A percentile compares a stretch with the other conserved stretches of the same genome.
Conservation (phyloP, 2,888 invertebrate genomes). For the Pseudoips prasinana region DNA sequence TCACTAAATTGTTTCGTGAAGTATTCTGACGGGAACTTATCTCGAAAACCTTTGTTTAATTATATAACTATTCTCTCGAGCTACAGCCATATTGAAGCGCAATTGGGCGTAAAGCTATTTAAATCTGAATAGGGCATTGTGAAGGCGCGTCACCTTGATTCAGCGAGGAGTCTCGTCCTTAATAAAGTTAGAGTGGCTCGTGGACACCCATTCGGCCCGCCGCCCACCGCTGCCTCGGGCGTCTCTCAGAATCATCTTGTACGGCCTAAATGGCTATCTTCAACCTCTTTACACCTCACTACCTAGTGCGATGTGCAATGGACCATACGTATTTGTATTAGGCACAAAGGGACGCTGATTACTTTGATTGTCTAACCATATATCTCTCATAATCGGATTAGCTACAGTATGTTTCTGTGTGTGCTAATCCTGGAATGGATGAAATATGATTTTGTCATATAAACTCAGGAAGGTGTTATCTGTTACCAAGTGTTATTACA, state of each 20-base stretch:
- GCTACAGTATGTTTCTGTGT: conserved; percentile 3
- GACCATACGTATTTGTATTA: conserved; percentile 36
- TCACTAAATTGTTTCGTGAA: conserved; percentile 37
- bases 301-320: conserved; percentile 45
- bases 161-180: conserved; percentile 65
- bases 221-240: conserved; percentile 52
- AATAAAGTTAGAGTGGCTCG: conserved; percentile 75
- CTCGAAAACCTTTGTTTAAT: conserved; percentile 69
- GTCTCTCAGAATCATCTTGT: conserved; percentile 54
- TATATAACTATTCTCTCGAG: conserved; percentile 72
- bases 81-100: conserved; percentile 73
- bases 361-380: conserved; percentile 31
- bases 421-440: too few species aligned
- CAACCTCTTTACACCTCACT: conserved; percentile 47
- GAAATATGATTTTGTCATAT: too few species aligned
- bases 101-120: conserved; percentile 82
- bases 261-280: conserved; percentile 55
- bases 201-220: conserved; percentile 43
- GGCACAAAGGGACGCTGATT: conserved; percentile 35
- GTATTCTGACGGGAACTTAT: conserved; percentile 44
- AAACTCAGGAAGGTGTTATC: too few species aligned
- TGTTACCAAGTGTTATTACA: too few species aligned
- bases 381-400: conserved; percentile 18
- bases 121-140: conserved; percentile 81
- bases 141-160: conserved; percentile 77